These are phyloP conservation scores for Temnothorax rugatulus DNA, from an alignment of 2,888 invertebrate species.

Conservation along the genomic window DNA sequence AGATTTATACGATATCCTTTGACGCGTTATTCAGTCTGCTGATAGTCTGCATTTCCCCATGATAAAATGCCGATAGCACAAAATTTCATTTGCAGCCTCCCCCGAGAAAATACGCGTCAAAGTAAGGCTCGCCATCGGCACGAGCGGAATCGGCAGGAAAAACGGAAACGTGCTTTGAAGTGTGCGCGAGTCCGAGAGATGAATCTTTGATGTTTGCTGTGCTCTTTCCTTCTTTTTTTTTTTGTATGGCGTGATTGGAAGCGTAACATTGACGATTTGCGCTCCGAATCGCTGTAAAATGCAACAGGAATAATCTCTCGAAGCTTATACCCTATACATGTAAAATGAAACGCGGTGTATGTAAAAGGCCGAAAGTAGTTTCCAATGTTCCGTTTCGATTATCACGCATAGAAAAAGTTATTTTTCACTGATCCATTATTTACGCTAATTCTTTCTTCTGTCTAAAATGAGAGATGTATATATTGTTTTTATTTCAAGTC, in stretches of 20 bases:
- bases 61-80: conserved; percentile 47
- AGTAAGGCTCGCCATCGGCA: conserved; percentile 37
- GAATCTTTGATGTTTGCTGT: conserved; percentile 45
- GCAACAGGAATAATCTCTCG: conserved; percentile 44
- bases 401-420: background rate
- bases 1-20: conserved; percentile 39
- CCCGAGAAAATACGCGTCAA: conserved; percentile 46
- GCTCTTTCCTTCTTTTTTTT: background rate
- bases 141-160: conserved; percentile 21
- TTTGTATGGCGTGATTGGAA: conserved; percentile 21
- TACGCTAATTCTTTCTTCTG: background rate
- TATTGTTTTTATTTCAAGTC: background rate
- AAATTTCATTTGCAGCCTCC: conserved; percentile 43
- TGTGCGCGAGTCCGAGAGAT: conserved; percentile 29
- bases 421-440: background rate
- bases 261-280: conserved; percentile 39
- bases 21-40: conserved; percentile 19
- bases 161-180: conserved; percentile 42
- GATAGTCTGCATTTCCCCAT: conserved; percentile 42
- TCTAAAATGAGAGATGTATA: background rate
- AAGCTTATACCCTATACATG: conserved; percentile 5
- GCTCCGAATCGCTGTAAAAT: conserved; percentile 16
- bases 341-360: background rate
- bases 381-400: background rate
- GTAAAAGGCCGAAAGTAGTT: background rate